Evolutionary conservation across 1,140 invertebrate genomes (phyloP).

Genomic region (Sminthurinus signatus): DNA sequence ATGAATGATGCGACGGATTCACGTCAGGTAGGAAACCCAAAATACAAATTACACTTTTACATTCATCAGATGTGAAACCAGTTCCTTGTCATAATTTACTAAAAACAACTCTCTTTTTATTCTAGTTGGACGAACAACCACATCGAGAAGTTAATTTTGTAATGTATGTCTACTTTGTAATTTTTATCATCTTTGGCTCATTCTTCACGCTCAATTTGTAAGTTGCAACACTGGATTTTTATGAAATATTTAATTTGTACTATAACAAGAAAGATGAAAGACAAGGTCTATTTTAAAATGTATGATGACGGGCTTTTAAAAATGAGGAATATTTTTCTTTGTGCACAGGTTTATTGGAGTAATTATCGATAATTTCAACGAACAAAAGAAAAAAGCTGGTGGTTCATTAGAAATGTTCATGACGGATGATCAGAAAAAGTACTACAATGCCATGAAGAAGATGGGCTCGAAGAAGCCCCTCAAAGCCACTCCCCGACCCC

Average conservation of each 20-base stretch:
- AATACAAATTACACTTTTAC: background rate
- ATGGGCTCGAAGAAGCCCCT: conserved; percentile 97
- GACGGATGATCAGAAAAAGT: conserved; percentile 99
- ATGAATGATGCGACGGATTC: conserved; percentile 98
- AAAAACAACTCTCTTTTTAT: background rate
- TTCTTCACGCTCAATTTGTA: conserved; percentile 96
- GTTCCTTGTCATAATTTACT: background rate
- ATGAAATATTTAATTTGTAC: too few relatives aligned
- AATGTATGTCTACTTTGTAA: conserved; percentile 97
- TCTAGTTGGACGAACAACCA: conserved; percentile 81
- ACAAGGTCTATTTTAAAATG: too few relatives aligned
- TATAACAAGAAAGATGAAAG: too few relatives aligned
- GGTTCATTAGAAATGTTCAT: conserved; percentile 99
- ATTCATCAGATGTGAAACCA: background rate
- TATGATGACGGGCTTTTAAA: too few relatives aligned
- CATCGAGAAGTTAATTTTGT: conserved; percentile 88
- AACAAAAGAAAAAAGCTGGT: conserved; percentile 98
- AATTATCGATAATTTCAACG: conserved; percentile 98
- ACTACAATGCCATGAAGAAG: conserved; percentile 99
- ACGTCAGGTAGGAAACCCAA: conserved; percentile 62
- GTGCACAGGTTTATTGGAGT: conserved; percentile 99
- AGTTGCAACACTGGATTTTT: too few relatives aligned
- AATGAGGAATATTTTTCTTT: too few relatives aligned
- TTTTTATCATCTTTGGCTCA: conserved; percentile 95
- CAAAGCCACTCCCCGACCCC: conserved; percentile 94